phyloP scores from a whole-genome alignment of 2,888 invertebrate genomes.

The Thelaira solivaga region DNA sequence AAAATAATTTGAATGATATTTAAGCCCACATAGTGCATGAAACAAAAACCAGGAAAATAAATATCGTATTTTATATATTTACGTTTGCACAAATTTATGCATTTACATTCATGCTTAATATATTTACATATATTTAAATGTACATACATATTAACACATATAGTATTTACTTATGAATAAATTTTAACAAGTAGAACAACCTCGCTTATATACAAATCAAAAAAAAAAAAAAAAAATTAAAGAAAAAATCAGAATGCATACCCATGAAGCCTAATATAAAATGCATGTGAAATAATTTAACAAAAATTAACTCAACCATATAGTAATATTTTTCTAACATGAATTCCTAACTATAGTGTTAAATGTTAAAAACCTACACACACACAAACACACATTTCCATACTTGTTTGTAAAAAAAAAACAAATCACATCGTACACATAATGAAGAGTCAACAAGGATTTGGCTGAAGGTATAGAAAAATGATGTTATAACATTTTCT shows the following conservation, averaged over 20 bases:
- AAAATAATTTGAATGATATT: slow-evolving; percentile 5
- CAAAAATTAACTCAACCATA: slow-evolving; percentile 28
- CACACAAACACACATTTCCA: background rate
- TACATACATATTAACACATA: background rate
- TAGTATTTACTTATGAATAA: background rate
- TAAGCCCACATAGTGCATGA: background rate
- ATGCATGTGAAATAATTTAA: slow-evolving; percentile 14
- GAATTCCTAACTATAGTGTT: slow-evolving; percentile 8
- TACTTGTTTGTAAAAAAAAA: background rate
- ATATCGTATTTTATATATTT: background rate
- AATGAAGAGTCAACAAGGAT: slow-evolving; percentile 44
- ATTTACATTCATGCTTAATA: background rate
- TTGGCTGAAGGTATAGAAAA: slow-evolving; percentile 43
- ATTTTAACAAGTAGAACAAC: background rate
- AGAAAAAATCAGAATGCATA: background rate
- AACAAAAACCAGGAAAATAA: background rate
- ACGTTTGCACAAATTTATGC: background rate
- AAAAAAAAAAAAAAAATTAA: background rate
- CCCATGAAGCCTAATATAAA: background rate
- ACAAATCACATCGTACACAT: background rate
- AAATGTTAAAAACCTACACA: slow-evolving; percentile 16
- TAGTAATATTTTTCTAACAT: background rate
- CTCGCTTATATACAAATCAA: background rate
- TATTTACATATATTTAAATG: background rate
- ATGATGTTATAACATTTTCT: slow-evolving; percentile 48